phyloP scores from a whole-genome alignment of 1,140 invertebrate genomes.

The Chironomus striatipennis region DNA sequence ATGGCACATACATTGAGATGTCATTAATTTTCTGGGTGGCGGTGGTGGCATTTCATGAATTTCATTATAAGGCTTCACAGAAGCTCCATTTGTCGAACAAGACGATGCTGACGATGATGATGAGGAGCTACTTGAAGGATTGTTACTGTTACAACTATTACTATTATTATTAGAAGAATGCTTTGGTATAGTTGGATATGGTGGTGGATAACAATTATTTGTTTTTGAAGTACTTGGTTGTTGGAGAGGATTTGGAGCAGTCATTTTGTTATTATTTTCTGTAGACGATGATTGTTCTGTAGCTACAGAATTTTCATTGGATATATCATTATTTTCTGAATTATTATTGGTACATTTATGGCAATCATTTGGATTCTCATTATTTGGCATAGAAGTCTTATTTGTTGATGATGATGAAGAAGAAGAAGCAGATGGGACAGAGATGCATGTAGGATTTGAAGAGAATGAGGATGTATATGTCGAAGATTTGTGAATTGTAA shows the following conservation, averaged over 20 bases:
- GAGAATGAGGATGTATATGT: conserved; percentile 1
- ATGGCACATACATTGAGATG: conserved; percentile 15
- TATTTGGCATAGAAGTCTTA: conserved; percentile 10
- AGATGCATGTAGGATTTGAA: not conserved
- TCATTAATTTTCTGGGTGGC: conserved; percentile 16
- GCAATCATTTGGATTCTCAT: not conserved
- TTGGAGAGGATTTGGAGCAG: not conserved
- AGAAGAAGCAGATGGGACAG: too few relatives aligned
- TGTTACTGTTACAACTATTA: not conserved
- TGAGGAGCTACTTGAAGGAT: not conserved
- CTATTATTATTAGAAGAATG: not conserved
- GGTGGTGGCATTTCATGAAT: conserved; percentile 18
- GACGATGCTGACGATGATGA: not conserved
- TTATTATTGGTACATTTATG: conserved; percentile 5
- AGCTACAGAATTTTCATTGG: not conserved
- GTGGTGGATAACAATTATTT: not conserved
- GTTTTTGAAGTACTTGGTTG: conserved; percentile 1
- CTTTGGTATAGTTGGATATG: conserved; percentile 14
- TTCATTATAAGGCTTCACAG: not conserved
- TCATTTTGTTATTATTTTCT: not conserved
- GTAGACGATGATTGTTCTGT: not conserved
- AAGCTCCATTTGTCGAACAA: not conserved
- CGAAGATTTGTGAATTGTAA: conserved; percentile 11
- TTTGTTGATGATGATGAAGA: not conserved
- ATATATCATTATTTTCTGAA: not conserved